Conservation (phyloP, 2,888 invertebrate genomes). For the Clostera curtula region DNA sequence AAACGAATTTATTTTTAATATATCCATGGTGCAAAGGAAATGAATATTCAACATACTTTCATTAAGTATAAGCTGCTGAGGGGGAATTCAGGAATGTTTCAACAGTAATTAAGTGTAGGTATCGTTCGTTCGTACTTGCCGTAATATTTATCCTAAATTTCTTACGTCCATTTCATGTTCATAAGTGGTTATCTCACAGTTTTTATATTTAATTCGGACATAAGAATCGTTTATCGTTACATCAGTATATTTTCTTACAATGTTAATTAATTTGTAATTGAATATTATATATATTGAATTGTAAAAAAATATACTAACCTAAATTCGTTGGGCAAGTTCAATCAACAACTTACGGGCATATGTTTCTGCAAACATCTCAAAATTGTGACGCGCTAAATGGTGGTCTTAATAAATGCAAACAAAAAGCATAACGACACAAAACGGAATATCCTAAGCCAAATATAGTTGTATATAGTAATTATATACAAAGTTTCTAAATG, state of each 20-base stretch:
- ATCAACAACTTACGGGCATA: conserved; percentile 35
- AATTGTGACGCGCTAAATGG: conserved; percentile 37
- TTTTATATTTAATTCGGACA: conserved; percentile 6
- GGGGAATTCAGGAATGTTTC: conserved; percentile 34
- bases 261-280: not conserved
- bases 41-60: too few relatives aligned
- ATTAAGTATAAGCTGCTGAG: too few relatives aligned
- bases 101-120: conserved; percentile 18
- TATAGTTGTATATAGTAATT: not conserved
- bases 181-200: too few relatives aligned
- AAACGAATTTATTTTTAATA: too few relatives aligned
- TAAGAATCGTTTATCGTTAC: conserved; percentile 11
- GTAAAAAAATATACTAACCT: conserved; percentile 13
- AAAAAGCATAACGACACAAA: conserved; percentile 12
- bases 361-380: conserved; percentile 41
- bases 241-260: not conserved
- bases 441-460: not conserved
- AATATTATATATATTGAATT: too few relatives aligned
- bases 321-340: conserved; percentile 33
- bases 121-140: conserved; percentile 42
- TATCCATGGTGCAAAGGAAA: too few relatives aligned
- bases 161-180: conserved; percentile 12
- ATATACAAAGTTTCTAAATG: too few relatives aligned
- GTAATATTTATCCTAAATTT: conserved; percentile 15
- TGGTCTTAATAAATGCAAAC: conserved; percentile 41